phyloP scores from a whole-genome alignment of 2,113 vertebrate genomes.

The Maccullochella peelii region DNA sequence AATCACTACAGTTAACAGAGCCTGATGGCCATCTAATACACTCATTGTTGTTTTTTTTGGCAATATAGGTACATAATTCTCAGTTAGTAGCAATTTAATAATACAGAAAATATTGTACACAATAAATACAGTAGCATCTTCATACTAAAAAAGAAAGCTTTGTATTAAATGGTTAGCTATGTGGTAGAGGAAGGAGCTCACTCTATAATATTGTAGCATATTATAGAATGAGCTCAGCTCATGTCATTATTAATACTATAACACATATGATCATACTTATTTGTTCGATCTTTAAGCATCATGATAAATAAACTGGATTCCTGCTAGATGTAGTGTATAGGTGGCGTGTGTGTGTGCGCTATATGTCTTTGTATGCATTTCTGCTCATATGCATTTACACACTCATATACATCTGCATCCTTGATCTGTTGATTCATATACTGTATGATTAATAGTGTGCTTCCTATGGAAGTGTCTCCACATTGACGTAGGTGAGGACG shows the following conservation, averaged over 20 bases:
- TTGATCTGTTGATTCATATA: background rate
- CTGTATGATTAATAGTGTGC: background rate
- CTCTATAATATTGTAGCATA: slow-evolving; percentile 2
- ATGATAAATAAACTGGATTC: background rate
- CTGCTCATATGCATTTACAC: slow-evolving; percentile 12
- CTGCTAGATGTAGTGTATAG: background rate
- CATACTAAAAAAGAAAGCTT: background rate
- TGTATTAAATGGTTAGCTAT: slow-evolving; percentile 36
- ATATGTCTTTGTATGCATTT: background rate
- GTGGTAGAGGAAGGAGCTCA: background rate
- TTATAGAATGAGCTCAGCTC: slow-evolving; percentile 51
- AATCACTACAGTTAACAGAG: slow-evolving; percentile 24
- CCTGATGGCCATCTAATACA: background rate
- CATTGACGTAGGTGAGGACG: slow-evolving; percentile 78
- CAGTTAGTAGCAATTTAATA: slow-evolving; percentile 45
- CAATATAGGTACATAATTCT: background rate
- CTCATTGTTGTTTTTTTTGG: background rate
- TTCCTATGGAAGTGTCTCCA: slow-evolving; percentile 82
- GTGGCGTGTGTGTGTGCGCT: background rate
- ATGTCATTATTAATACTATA: slow-evolving; percentile 27
- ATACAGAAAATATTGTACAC: slow-evolving; percentile 14
- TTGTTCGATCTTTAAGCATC: background rate
- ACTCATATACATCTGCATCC: background rate
- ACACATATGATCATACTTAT: background rate
- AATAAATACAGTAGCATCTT: slow-evolving; percentile 36